Base-by-base conservation (phyloP, 2,113 vertebrate species). In the Eptesicus fuscus region DNA sequence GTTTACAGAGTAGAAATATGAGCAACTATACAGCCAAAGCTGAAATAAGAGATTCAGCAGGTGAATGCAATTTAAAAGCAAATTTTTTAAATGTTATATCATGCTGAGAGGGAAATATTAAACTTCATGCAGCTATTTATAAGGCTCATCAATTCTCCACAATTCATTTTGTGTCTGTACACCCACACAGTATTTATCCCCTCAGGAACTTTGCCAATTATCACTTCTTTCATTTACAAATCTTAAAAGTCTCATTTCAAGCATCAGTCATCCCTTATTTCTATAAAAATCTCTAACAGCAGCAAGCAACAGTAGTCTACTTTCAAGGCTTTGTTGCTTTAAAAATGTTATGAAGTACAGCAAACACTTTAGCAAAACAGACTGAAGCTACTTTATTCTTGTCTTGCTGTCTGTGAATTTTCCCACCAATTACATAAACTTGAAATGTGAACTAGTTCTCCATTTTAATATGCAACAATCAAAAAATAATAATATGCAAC, bases 211-310 rank as follows among this genome's bases (percentile, higher is more conserved):
- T 78, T 37, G 83, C 88, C 85, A 96, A 95, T 97, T 97, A 97
- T 88, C 95, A 97, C 82, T 95, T 95, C 69, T 90, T 88, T 83
- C 74, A 76, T 93, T 93, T 96, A 83, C 83, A 97, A 97, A 95
- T 67, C 56, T 69, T 96, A 65, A 95, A 97, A 91, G 56, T 97
- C 85, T 97, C 78, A 96, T 85, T 74, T 96, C 73, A 89, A 83
- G 23, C 25, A 78, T 85, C 71, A 93, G 53, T 73, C 5, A 5
- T 88, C 49, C 78, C 20, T 69, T 28, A 93, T 82, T 96, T 92
- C 71, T 93, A 85, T 79, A 96, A 97, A 97, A 94, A 90, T 74
- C 65, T 91, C 87, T 93, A 83, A 94, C 20, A 63, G 47, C 63
- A 87, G 59, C 42, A 77, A 95, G 59, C 61, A 87, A 67, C 47